These are phyloP conservation scores for Puma concolor DNA, from an alignment of 2,113 vertebrate species.

Conservation along the genomic window DNA sequence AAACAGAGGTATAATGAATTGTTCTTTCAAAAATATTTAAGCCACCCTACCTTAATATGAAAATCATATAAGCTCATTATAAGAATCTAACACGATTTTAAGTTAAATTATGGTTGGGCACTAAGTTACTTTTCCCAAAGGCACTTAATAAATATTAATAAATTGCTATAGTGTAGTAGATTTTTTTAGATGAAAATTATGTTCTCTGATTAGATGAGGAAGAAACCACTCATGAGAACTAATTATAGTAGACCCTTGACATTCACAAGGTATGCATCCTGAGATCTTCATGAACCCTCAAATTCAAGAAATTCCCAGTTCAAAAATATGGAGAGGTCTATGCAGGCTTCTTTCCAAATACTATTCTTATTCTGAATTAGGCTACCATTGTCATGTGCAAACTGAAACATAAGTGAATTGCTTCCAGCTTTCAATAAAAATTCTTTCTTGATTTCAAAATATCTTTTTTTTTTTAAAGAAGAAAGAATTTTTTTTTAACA, in stretches of 20 bases:
- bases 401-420: neutral
- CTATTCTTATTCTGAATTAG: neutral
- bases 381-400: neutral
- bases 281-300: neutral
- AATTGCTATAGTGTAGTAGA: slow-evolving; percentile 12
- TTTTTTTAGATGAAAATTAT: slow-evolving; percentile 58
- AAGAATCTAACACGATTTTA: slow-evolving; percentile 52
- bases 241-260: slow-evolving; percentile 50
- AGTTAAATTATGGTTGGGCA: slow-evolving; percentile 42
- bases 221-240: slow-evolving; percentile 36
- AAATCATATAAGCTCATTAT: slow-evolving; percentile 43
- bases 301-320: slow-evolving; percentile 35
- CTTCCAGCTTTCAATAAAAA: neutral
- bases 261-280: slow-evolving; percentile 19
- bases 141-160: slow-evolving; percentile 57
- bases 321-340: neutral
- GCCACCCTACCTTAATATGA: slow-evolving; percentile 7
- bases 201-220: slow-evolving; percentile 42
- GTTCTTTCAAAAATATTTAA: slow-evolving; percentile 56
- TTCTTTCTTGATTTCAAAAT: neutral
- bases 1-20: slow-evolving; percentile 22
- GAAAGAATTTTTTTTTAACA: neutral
- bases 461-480: neutral
- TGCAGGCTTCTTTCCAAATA: neutral
- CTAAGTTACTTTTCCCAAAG: neutral